Conservation (phyloP, 2,797 vertebrate genomes). For the Otolemur crassicaudatus region DNA sequence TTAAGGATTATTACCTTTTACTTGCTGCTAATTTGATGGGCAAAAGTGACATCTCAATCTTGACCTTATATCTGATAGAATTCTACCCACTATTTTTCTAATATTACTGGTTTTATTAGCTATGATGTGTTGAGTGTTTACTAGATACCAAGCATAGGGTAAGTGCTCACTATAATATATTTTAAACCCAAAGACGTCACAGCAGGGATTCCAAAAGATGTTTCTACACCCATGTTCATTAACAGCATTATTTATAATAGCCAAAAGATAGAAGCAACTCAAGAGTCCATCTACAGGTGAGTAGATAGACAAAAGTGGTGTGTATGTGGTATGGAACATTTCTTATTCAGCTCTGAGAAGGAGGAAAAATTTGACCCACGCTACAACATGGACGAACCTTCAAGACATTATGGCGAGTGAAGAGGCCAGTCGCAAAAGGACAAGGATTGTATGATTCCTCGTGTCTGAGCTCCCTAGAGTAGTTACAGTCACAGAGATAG, state of each 20-base stretch:
- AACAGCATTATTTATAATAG: not conserved
- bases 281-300: not conserved
- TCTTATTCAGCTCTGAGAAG: not conserved
- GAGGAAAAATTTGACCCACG: not conserved
- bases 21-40: not conserved
- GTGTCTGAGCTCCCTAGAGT: not conserved
- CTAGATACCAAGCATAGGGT: not conserved
- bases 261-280: not conserved
- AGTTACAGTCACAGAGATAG: not conserved
- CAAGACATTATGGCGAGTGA: not conserved
- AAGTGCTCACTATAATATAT: not conserved
- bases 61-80: not conserved
- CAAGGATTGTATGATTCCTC: not conserved
- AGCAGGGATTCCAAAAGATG: not conserved
- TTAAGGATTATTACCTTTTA: not conserved
- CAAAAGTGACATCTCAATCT: not conserved
- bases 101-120: not conserved
- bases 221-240: not conserved
- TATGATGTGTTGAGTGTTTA: not conserved
- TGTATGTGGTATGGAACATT: rapidly evolving
- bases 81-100: not conserved
- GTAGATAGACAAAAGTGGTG: not conserved
- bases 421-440: not conserved
- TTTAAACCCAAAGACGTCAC: not conserved
- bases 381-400: no score